phyloP scores from a whole-genome alignment of 1,140 invertebrate genomes.

The Eueides isabella region DNA sequence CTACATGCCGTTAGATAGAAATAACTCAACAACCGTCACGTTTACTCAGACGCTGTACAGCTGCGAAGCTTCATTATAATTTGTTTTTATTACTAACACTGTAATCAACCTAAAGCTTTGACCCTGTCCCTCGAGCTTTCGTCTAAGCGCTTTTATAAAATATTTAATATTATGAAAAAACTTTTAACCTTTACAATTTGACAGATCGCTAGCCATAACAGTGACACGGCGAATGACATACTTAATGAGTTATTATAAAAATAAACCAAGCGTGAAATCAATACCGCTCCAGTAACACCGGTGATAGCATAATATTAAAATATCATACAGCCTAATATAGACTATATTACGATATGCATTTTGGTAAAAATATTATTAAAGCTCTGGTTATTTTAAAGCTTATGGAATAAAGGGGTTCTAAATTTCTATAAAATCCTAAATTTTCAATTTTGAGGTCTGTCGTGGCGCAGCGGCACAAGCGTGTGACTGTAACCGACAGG shows the following conservation, averaged over 20 bases:
- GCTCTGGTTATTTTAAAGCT: too few species aligned
- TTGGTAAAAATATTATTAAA: too few species aligned
- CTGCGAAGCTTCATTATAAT: neutral
- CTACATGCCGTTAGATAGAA: too few species aligned
- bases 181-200: neutral
- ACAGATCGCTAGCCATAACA: neutral
- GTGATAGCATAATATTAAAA: neutral
- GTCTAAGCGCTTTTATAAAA: neutral
- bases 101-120: neutral
- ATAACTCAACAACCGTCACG: too few species aligned
- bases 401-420: too few species aligned
- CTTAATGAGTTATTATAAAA: constrained; percentile 7
- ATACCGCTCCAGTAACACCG: neutral
- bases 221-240: constrained; percentile 3
- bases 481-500: too few species aligned
- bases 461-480: too few species aligned
- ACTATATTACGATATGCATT: too few species aligned
- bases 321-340: too few species aligned
- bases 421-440: too few species aligned
- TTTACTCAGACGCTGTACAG: too few species aligned
- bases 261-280: neutral
- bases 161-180: neutral
- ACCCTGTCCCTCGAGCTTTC: neutral
- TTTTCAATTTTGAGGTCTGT: too few species aligned
- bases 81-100: neutral